Conservation (phyloP, 2,888 invertebrate genomes). For the Nasonia oneida region DNA sequence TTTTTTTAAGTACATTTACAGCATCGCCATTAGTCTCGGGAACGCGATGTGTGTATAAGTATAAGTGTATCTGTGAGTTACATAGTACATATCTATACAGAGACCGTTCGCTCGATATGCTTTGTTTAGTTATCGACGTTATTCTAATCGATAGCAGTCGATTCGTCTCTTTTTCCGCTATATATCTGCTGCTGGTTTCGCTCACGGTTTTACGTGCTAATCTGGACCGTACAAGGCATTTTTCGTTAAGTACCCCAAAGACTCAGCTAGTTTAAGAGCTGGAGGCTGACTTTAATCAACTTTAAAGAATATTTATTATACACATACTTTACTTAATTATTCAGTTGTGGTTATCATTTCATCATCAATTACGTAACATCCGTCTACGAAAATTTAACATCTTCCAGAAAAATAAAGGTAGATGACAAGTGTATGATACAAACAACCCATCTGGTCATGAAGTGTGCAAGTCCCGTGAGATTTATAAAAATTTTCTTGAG, state of each 20-base stretch:
- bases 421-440: not conserved
- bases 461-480: not conserved
- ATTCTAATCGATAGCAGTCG: constrained; percentile 10
- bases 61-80: constrained; percentile 17
- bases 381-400: not conserved
- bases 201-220: constrained; percentile 21
- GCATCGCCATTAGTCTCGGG: constrained; percentile 11
- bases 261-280: constrained; percentile 32
- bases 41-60: constrained; percentile 25
- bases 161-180: constrained; percentile 27
- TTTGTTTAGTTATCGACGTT: constrained; percentile 22
- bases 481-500: constrained; percentile 6
- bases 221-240: constrained; percentile 69
- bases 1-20: constrained; percentile 18
- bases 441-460: not conserved
- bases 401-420: not conserved
- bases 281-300: not conserved
- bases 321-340: constrained; percentile 12
- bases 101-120: constrained; percentile 43
- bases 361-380: no score
- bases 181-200: constrained; percentile 31
- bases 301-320: constrained; percentile 4
- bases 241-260: constrained; percentile 66
- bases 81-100: constrained; percentile 35
- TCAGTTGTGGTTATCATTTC: not conserved